Conservation (phyloP, 2,888 invertebrate species). For the Patella pellucida region DNA sequence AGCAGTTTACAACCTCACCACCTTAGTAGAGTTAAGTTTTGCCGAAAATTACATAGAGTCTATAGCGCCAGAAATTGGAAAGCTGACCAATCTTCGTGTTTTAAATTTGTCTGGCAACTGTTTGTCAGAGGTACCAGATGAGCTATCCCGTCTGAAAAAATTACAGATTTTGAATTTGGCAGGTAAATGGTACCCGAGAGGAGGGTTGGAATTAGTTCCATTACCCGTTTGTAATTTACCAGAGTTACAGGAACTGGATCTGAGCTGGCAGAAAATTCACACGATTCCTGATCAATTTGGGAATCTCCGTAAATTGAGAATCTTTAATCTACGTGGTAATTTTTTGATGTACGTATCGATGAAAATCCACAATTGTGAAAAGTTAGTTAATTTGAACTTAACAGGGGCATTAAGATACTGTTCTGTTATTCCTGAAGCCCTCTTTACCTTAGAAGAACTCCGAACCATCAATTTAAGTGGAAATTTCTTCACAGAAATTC, state of each 20-base stretch:
- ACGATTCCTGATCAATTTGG: slow-evolving; percentile 59
- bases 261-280: slow-evolving; percentile 62
- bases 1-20: slow-evolving; percentile 48
- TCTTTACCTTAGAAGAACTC: slow-evolving; percentile 50
- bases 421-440: slow-evolving; percentile 53
- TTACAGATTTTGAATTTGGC: slow-evolving; percentile 58
- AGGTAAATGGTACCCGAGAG: slow-evolving; percentile 60
- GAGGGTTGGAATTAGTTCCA: slow-evolving; percentile 52
- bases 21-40: slow-evolving; percentile 49
- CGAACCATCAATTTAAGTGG: slow-evolving; percentile 48
- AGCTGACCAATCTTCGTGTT: slow-evolving; percentile 46
- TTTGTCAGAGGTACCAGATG: slow-evolving; percentile 50
- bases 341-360: slow-evolving; percentile 53
- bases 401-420: slow-evolving; percentile 59
- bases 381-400: slow-evolving; percentile 52
- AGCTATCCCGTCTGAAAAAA: slow-evolving; percentile 48
- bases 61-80: slow-evolving; percentile 47
- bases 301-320: slow-evolving; percentile 51
- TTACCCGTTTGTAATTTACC: slow-evolving; percentile 50
- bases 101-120: slow-evolving; percentile 57
- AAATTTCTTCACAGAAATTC: slow-evolving; percentile 62
- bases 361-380: slow-evolving; percentile 52
- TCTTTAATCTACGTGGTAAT: slow-evolving; percentile 58
- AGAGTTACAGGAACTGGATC: slow-evolving; percentile 52
- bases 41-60: slow-evolving; percentile 55